Evolutionary conservation across 2,113 vertebrate species (phyloP), one percentile per base, ranked within the genome.

Genomic region (Sylvilagus bachmani): DNA sequence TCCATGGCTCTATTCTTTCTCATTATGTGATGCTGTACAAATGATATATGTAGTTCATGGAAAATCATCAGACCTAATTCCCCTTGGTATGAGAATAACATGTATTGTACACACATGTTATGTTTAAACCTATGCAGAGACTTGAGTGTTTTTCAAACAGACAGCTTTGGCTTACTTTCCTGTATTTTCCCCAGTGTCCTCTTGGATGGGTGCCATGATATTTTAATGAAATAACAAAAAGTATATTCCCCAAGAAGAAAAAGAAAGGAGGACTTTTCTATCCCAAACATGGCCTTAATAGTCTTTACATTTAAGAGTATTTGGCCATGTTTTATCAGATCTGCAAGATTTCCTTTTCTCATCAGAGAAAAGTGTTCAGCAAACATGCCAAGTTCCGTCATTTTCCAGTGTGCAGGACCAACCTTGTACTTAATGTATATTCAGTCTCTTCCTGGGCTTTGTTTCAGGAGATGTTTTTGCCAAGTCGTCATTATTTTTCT

Each of bases 401-500:
- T 80, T 75, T 24, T 51, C n/a, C 55, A 58, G 31, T 27, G 25
- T 82, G 9, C 8, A 70, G 62, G 24, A 69, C 10, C 6, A 55
- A 77, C 71, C 27, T 88, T 13, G 6, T 77, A 49, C 73, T 85
- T 83, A 93, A 80, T 62, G 83, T 70, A 44, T 90, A 64, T 88
- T 88, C 91, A 67, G 94, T 94, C 69, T 87, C 70, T 85, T 74
- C 71, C 55, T 33, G 14, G 91, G 77, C 44, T 86, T 81, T 87
- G 67, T 66, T 89, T 27, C 61, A 70, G 67, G 58, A 93, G 53
- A 67, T 90, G 58, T 88, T 97, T 96, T 96, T 94, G 95, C 93
- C 3, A 0, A 73, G 58, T 96, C 1, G 3, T 92, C 2, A 2
- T 93, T 97, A 93, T 90, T 97, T 96, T 96, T 93, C 77, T 97